These are phyloP conservation scores for Luffia ferchaultella DNA, from an alignment of 2,888 invertebrate species.

Conservation along the genomic window DNA sequence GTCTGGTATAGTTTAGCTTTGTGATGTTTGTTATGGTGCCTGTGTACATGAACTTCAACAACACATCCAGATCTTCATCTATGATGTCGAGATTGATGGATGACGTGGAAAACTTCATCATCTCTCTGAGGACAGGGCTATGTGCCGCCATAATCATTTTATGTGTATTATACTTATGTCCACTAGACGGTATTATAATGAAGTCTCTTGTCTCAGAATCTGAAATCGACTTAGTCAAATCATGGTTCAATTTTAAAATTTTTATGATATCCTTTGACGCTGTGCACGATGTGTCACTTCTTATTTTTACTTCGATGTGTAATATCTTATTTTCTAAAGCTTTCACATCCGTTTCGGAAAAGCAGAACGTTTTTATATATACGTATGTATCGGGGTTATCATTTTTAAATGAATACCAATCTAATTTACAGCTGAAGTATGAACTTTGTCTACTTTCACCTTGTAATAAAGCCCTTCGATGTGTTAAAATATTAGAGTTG, in stretches of 20 bases:
- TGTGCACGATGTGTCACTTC: slow-evolving; percentile 22
- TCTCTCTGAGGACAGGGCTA: slow-evolving; percentile 32
- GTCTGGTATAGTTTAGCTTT: slow-evolving; percentile 27
- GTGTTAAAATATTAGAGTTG: slow-evolving; percentile 11
- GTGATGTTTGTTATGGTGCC: slow-evolving; percentile 33
- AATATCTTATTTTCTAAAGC: slow-evolving; percentile 22
- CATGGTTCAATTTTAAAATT: slow-evolving; percentile 34
- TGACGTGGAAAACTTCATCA: slow-evolving; percentile 22
- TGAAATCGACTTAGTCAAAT: slow-evolving; percentile 24
- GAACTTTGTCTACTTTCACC: slow-evolving; percentile 16
- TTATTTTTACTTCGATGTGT: slow-evolving; percentile 33
- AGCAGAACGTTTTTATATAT: slow-evolving; percentile 34
- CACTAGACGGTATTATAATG: slow-evolving; percentile 25
- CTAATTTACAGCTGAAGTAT: slow-evolving; percentile 14
- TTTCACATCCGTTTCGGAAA: slow-evolving; percentile 21
- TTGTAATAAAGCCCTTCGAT: slow-evolving; percentile 8
- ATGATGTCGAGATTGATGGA: slow-evolving; percentile 24
- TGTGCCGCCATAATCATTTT: slow-evolving; percentile 39
- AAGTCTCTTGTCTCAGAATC: slow-evolving; percentile 20
- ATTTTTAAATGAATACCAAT: slow-evolving; percentile 26
- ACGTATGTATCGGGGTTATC: slow-evolving; percentile 27
- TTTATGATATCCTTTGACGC: slow-evolving; percentile 26
- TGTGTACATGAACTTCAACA: slow-evolving; percentile 41
- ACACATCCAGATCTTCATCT: slow-evolving; percentile 34
- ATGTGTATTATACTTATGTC: slow-evolving; percentile 32